Percentiles rank a stretch among this genome's conserved stretches.
phyloP scores from a whole-genome alignment of 2,797 vertebrate species.

The Centroberyx gerrardi region DNA sequence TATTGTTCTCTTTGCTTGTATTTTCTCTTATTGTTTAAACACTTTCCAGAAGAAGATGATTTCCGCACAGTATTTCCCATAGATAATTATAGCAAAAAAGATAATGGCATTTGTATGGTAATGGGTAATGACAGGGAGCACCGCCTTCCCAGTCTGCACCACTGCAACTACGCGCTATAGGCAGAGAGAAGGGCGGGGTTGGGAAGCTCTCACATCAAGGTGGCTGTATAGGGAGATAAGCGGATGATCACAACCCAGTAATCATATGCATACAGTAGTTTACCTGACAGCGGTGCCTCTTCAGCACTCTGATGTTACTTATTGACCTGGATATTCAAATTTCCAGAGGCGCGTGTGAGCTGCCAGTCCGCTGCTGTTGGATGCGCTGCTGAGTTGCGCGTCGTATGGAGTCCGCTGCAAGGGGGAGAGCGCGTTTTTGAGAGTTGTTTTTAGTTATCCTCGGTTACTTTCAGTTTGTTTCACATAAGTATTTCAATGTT shows the following conservation, averaged over 20 bases:
- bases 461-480: background rate
- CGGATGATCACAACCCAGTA: background rate
- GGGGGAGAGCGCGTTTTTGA: background rate
- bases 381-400: background rate
- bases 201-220: conserved; percentile 27
- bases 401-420: no score
- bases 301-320: accelerated
- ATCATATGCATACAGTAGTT: background rate
- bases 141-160: background rate
- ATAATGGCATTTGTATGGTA: no score
- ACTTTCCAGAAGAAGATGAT: no score
- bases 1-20: no score
- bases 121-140: background rate
- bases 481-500: conserved; percentile 59
- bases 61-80: no score
- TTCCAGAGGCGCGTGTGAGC: background rate
- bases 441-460: background rate
- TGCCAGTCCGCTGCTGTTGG: background rate
- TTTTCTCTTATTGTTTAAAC: no score
- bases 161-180: no score
- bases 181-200: conserved; percentile 10
- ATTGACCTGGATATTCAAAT: background rate
- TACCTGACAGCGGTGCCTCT: background rate
- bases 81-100: no score
- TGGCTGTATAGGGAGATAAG: conserved; percentile 27